Conservation (phyloP, 1,140 invertebrate species). For the Drosophila nigromelanica region DNA sequence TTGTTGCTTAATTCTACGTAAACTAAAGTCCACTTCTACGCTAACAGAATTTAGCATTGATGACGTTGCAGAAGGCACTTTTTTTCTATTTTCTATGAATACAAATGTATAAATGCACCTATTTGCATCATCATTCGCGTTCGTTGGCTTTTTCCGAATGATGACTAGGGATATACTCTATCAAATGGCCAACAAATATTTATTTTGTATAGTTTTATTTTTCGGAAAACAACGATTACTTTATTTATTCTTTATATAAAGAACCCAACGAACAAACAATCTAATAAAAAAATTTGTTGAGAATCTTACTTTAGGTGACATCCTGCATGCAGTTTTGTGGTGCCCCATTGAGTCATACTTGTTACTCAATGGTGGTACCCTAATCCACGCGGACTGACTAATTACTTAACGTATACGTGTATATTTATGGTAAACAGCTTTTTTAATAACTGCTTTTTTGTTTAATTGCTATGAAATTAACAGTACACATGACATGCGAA, state of each 20-base stretch:
- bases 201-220: too few species aligned
- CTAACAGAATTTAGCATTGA: conserved; percentile 3
- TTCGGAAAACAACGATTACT: too few species aligned
- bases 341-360: too few species aligned
- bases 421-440: too few species aligned
- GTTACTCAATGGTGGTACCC: too few species aligned
- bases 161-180: not conserved
- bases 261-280: too few species aligned
- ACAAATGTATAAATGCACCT: not conserved
- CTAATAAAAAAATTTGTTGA: not conserved
- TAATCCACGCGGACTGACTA: not conserved
- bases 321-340: too few species aligned
- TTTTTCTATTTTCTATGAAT: not conserved
- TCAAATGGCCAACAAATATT: not conserved
- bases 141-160: not conserved
- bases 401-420: conserved; percentile 5
- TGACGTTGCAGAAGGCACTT: conserved; percentile 5
- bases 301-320: not conserved
- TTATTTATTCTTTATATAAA: too few species aligned
- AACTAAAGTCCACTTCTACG: conserved; percentile 1
- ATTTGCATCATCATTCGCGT: not conserved
- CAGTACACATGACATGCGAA: conserved; percentile 6
- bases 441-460: conserved; percentile 9
- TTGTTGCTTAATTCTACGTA: conserved; percentile 16
- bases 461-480: conserved; percentile 10